Base-by-base conservation (phyloP, 2,113 vertebrate genomes). In the Theristicus caerulescens region DNA sequence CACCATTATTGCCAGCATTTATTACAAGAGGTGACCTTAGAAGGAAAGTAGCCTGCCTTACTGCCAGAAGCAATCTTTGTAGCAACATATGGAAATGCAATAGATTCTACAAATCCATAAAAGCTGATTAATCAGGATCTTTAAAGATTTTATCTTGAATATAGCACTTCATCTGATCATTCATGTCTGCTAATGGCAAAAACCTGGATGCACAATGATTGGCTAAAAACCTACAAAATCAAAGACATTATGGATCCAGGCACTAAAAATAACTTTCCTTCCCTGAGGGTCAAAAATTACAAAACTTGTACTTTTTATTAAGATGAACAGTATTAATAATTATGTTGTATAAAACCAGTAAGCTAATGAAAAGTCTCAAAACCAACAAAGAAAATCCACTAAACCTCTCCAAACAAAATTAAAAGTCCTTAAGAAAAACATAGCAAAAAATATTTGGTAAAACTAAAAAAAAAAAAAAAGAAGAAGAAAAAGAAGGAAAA, bases 401-500 rank as follows among this genome's bases (percentile, higher is more conserved):
- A 40, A 76, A 62, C 0, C 2, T 29, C 6, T 58, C 4, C 1
- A 55, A 73, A 40, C 2, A 36, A 44, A 78, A 46, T 8, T 34
- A 21, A 11, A 44, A 51, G 2, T n/a, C 9, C 7, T 82, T 19
- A 69, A 78, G 5, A 4, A 67, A 82, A 74, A 13, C 1, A 34
- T 26, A 34, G 7, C 17, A 34, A 82, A 51, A 86, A 65, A 16
- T 13, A n/a, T 5, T 54, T 58, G 6, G 6, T 36, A 14, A 46
- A 76, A 21, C 1, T 15, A 8, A 34, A 34, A 3, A 6, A 38
- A 54, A 54, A 52, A 9, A 40, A 5, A 40, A 57, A 9, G 11
- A 51, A 19, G 6, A 25, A 27, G 1, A 34, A 36, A 34, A 19
- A 40, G 0, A 34, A 54, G 10, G 1, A 22, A 64, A 64, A 69